Evolutionary conservation across 2,888 invertebrate genomes (phyloP).

Genomic region (Ctena decussata): DNA sequence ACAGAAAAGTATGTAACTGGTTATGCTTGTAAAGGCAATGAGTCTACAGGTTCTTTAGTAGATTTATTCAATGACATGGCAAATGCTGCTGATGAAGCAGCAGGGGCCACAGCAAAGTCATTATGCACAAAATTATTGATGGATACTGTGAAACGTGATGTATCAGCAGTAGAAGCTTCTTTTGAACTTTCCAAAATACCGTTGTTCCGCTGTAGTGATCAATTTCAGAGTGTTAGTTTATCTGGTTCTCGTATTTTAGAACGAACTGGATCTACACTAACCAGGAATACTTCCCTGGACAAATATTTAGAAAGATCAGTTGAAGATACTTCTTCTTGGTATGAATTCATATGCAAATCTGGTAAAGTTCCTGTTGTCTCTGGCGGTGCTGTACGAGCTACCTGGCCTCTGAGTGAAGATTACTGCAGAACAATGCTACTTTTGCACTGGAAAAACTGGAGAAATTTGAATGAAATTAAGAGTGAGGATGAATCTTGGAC

Average conservation of each 20-base stretch:
- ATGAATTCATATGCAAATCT: conserved; percentile 17
- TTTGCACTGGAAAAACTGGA: conserved; percentile 66
- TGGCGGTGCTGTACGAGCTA: conserved; percentile 14
- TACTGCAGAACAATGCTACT: conserved; percentile 44
- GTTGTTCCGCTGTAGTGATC: conserved; percentile 52
- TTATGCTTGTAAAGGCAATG: conserved; percentile 68
- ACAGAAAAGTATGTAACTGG: conserved; percentile 49
- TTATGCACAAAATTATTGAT: conserved; percentile 61
- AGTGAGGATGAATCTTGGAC: conserved; percentile 42
- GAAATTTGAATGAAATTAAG: conserved; percentile 61
- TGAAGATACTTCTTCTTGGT: conserved; percentile 6
- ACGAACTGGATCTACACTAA: conserved; percentile 12
- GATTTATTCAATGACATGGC: too few species aligned
- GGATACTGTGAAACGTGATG: conserved; percentile 61
- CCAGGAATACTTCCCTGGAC: conserved; percentile 36
- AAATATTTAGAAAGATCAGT: conserved; percentile 22
- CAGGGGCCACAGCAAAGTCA: conserved; percentile 21
- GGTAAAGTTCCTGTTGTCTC: conserved; percentile 34
- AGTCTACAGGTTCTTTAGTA: conserved; percentile 54
- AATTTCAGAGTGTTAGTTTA: conserved; percentile 51
- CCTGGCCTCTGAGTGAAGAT: conserved; percentile 62
- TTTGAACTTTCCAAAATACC: conserved; percentile 57
- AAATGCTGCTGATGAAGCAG: too few species aligned
- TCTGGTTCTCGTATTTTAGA: conserved; percentile 46
- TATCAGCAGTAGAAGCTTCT: conserved; percentile 62